A percentile compares a stretch with the other conserved stretches of the same genome.
These are phyloP conservation scores for Peromyscus polionotus DNA, from an alignment of 2,113 vertebrate genomes.

Conservation along the genomic window DNA sequence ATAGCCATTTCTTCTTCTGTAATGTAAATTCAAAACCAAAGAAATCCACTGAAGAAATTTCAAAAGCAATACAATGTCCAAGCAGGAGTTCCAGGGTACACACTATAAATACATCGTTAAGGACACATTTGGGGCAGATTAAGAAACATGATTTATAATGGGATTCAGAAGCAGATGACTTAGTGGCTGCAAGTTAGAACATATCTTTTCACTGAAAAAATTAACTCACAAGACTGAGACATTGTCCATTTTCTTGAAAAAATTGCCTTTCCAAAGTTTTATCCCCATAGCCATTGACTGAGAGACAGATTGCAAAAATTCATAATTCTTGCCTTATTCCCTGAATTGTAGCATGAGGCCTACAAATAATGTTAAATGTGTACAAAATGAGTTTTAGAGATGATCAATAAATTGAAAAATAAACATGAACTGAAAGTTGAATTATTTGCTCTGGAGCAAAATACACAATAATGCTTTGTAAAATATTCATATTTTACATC, in stretches of 20 bases:
- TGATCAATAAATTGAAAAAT: neutral
- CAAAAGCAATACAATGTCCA: neutral
- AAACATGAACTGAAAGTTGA: neutral
- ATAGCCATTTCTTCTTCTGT: neutral
- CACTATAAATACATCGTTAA: constrained; percentile 11
- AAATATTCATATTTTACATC: neutral
- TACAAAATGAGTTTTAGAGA: constrained; percentile 1
- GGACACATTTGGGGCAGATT: constrained; percentile 3
- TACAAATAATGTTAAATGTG: neutral
- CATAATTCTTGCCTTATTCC: neutral
- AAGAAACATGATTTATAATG: constrained; percentile 25
- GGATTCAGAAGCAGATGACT: neutral
- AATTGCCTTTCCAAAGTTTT: constrained; percentile 36
- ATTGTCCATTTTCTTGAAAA: constrained; percentile 20
- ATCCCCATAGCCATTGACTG: neutral
- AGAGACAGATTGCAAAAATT: constrained; percentile 10
- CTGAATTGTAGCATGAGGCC: neutral
- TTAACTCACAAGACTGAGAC: neutral
- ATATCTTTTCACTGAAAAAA: constrained; percentile 38
- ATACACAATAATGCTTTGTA: neutral
- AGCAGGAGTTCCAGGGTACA: neutral
- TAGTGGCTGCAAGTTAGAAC: neutral
- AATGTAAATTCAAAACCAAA: neutral
- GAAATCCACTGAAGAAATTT: neutral
- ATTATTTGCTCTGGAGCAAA: constrained; percentile 11